A percentile compares a stretch with the other conserved stretches of the same genome.
Conservation (phyloP, 2,888 invertebrate genomes). For the Endotricha flammealis region DNA sequence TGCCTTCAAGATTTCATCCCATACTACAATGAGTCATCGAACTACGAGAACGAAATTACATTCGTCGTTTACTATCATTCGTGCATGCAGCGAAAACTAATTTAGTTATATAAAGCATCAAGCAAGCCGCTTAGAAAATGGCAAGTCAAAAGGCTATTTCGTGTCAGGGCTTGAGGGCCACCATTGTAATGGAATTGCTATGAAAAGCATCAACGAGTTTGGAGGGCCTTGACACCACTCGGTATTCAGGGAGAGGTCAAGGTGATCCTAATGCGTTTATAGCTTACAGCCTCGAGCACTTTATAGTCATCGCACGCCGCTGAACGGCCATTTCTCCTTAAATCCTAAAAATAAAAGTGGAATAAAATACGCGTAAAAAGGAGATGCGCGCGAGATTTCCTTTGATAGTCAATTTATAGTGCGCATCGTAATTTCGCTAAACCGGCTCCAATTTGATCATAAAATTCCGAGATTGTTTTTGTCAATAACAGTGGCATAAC, state of each 20-base stretch:
- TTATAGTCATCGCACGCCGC: slow-evolving; percentile 47
- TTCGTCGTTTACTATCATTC: slow-evolving; percentile 25
- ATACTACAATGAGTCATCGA: slow-evolving; percentile 26
- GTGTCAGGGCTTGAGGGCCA: slow-evolving; percentile 30
- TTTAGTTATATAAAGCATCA: slow-evolving; percentile 28
- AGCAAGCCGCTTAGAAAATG: slow-evolving; percentile 26
- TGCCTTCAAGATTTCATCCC: slow-evolving; percentile 22
- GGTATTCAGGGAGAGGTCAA: slow-evolving; percentile 49
- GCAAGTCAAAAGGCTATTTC: slow-evolving; percentile 44
- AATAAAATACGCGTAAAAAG: slow-evolving; percentile 31
- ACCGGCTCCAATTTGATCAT: no score
- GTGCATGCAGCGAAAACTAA: slow-evolving; percentile 32
- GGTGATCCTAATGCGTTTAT: slow-evolving; percentile 53
- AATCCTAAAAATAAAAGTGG: slow-evolving; percentile 39
- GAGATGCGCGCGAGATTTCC: slow-evolving; percentile 23
- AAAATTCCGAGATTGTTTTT: no score
- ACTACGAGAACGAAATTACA: slow-evolving; percentile 27
- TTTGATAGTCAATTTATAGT: slow-evolving; percentile 28
- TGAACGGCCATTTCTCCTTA: slow-evolving; percentile 33
- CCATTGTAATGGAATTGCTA: slow-evolving; percentile 35
- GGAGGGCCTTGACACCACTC: slow-evolving; percentile 49
- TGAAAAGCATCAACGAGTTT: slow-evolving; percentile 42
- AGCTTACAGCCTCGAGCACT: slow-evolving; percentile 46
- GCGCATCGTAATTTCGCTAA: no score
- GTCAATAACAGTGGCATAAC: no score